Evolutionary conservation across 2,888 invertebrate species (phyloP), one percentile per base, ranked within the genome.

Genomic region (Erebia palarica): DNA sequence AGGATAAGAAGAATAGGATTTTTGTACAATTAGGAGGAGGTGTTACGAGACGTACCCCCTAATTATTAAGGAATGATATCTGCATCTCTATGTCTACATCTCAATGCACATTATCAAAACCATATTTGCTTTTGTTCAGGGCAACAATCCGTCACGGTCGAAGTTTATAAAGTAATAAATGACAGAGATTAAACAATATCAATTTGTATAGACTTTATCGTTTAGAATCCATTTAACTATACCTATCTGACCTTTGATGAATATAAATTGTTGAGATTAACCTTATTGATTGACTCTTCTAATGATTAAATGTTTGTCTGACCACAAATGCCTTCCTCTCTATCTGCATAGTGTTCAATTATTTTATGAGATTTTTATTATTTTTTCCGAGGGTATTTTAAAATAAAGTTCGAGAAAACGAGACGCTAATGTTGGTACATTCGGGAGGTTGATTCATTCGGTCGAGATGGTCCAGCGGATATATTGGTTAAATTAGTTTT

Each of bases 131-230:
- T 79, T 77, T 65, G 79, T 73, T 78, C 81, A 81, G 82, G 80
- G 83, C 79, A 75, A 78, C 78, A 77, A 86, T 89, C 83, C 82
- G 86, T 89, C 88, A 87, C 79, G 71, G 71, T 72, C 78, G 78
- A 84, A 86, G 83, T 87, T 86, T 83, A 87, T 84, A 81, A 84
- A 81, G 86, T 87, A 86, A 86, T 87, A 87, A 86, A 83, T 84
- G 88, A 87, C 88, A 83, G 82, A 82, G 82, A 89, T 87, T 86
- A 87, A 47, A 89, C 88, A 85, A 77, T 79, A 73, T 76, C 85
- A 83, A 90, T 89, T 88, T 87, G 85, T 86, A 81, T 74, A 76
- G 72, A 73, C 73, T 73, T 55, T 47, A 55, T 68, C 53, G 44
- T 67, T 58, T 44, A 11, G 21, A 49, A 67, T 47, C 49, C 21